These are phyloP conservation scores for Geodia barretti DNA, from an alignment of 37 sponge, comb jelly and placozoan species.

Conservation along the genomic window DNA sequence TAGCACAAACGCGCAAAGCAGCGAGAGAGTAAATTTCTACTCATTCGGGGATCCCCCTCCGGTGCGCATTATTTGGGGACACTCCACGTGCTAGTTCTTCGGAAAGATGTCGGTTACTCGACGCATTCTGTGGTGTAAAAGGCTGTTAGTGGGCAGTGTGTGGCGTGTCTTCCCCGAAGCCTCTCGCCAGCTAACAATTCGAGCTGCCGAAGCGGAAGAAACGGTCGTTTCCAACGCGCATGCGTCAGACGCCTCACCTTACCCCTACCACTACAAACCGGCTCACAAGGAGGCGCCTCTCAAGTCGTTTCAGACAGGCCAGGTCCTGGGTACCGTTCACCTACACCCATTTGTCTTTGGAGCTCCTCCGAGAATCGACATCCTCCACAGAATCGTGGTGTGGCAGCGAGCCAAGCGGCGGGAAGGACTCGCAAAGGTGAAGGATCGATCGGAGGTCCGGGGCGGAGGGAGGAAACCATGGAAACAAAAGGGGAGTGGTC, in stretches of 20 bases:
- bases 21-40: background rate
- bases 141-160: background rate
- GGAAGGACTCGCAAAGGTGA: slow-evolving; percentile 82
- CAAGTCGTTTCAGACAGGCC: slow-evolving; percentile 53
- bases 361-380: slow-evolving; percentile 77
- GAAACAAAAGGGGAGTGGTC: slow-evolving; percentile 85
- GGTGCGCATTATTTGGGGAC: background rate
- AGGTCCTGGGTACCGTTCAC: slow-evolving; percentile 60
- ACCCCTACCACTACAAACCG: slow-evolving; percentile 40
- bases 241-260: background rate
- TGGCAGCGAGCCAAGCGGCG: slow-evolving; percentile 90
- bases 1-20: background rate
- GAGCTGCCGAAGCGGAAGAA: background rate
- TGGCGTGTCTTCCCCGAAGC: background rate
- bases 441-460: slow-evolving; percentile 82
- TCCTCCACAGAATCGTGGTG: slow-evolving; percentile 82
- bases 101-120: background rate
- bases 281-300: slow-evolving; percentile 67
- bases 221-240: background rate
- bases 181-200: background rate
- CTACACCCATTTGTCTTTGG: slow-evolving; percentile 77
- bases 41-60: background rate
- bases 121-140: background rate
- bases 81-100: background rate
- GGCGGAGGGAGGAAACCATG: slow-evolving; percentile 93